Evolutionary conservation across 2,113 vertebrate genomes (phyloP), one percentile per base, ranked within the genome.

Genomic region (Ctenomys sociabilis): DNA sequence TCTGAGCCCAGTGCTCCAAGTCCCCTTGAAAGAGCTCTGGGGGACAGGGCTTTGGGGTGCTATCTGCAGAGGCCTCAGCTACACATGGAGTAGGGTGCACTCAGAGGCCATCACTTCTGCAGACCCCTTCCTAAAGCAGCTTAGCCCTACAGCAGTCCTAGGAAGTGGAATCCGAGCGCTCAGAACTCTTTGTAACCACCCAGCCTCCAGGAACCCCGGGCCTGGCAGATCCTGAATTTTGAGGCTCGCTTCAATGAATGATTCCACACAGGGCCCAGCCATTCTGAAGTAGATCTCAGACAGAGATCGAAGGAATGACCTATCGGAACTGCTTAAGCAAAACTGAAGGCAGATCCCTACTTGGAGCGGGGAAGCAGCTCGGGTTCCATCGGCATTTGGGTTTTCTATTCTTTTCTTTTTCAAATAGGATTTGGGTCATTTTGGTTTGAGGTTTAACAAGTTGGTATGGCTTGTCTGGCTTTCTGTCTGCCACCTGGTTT

Each of bases 391-490:
- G n/a, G 75, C 40, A 61, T 85, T 91, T 43, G 72, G 3, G 63
- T 26, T 78, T 72, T 72, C 68, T 81, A 45, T 72, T 52, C 54
- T 73, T 63, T 80, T 77, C 40, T 45, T 85, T 66, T 86, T 43
- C 1, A 54, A 59, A 64, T 45, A 81, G 61, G 54, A 91, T 87
- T 94, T 88, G 37, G 73, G 61, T 95, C 89, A 72, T 89, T 92
- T 95, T 85, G 94, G 90, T 93, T 93, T 87, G 93, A 95, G 85
- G 93, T 82, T 93, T 90, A 32, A 17, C 37, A 66, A 75, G 73
- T 93, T 70, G 9, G 0, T 0, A 7, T 61, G 88, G 63, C 49
- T 49, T 37, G 8, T 86, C 82, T 93, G 86, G 73, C 22, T 70
- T 87, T 91, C 40, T 72, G 66, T 85, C 82, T 90, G 75, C 61